Base-by-base conservation (phyloP, 2,113 vertebrate genomes). In the Urocitellus parryii region DNA sequence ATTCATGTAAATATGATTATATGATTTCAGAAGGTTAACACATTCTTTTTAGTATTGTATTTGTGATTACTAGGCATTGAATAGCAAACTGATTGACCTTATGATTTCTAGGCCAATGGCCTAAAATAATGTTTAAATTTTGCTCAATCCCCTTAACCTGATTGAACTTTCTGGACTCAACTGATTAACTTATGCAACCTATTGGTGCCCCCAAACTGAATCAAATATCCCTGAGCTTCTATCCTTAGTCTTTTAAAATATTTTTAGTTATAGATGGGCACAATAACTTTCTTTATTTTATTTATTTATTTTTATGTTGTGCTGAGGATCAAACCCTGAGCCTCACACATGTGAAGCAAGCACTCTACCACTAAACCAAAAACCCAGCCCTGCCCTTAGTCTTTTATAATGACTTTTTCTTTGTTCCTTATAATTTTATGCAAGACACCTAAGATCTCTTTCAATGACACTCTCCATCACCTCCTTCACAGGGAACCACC, bases 91-190 rank as follows among this genome's bases (percentile, higher is more conserved):
- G 73, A 45, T 24, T 5, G 37, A 65, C 12, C 45, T 96, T 70
- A 27, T 65, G 22, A 72, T 22, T 88, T 96, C 42, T 74, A 9
- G 13, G 14, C 91, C 20, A 45, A 76, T 83, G 77, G 29, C 4
- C 53, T 93, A 18, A 93, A 89, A 76, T 91, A 81, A 78, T 18
- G 2, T 48, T 92, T 82, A 94, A 88, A 12, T 39, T 67, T 84
- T 74, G 22, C 29, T 81, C 90, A 63, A 74, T 78, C 42, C 42
- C 80, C 12, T 76, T 65, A 85, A 37, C 4, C 24, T 91, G 27
- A 81, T 56, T 94, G 18, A 12, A 65, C n/a, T 82, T 61, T 20
- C n/a, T 91, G 9, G 20, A 51, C 42, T 78, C 25, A 87, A 80
- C 2, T 83, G 10, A 91, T 93, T 83, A 82, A 79, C 12, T 83